Evolutionary conservation across 2,113 vertebrate genomes (phyloP).

Genomic region (Dinomys branickii): DNA sequence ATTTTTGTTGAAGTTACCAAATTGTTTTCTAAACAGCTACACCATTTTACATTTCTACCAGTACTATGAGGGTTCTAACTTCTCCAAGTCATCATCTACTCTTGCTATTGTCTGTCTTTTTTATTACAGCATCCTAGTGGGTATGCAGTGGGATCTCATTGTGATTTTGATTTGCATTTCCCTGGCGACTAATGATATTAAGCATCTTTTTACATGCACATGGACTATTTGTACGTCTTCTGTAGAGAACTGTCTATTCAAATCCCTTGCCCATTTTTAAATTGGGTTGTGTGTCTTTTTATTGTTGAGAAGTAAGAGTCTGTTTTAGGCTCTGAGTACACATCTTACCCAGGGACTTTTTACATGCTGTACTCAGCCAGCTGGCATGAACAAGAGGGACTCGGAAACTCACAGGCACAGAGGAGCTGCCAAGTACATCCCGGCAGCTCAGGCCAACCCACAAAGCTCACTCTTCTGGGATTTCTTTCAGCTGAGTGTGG

Average conservation of each 20-base stretch:
- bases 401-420: not conserved
- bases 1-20: not conserved
- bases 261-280: not conserved
- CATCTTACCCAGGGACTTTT: not conserved
- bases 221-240: not conserved
- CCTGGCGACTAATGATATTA: not conserved
- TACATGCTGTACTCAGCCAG: not conserved
- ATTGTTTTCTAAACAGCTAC: not conserved
- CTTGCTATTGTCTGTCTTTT: not conserved
- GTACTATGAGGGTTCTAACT: not conserved
- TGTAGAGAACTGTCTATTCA: constrained; percentile 9
- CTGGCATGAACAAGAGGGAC: not conserved
- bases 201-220: not conserved
- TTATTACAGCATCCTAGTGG: not conserved
- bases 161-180: constrained; percentile 34
- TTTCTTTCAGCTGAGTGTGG: constrained; percentile 94
- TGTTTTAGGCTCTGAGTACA: not conserved
- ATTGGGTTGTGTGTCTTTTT: constrained; percentile 19
- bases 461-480: constrained; percentile 49
- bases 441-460: not conserved
- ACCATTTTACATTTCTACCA: not conserved
- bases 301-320: not conserved
- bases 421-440: not conserved
- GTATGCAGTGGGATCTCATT: not conserved
- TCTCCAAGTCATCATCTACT: not conserved